Evolutionary conservation across 2,888 invertebrate genomes (phyloP), one percentile per base, ranked within the genome.

Genomic region (Agrotis exclamationis): DNA sequence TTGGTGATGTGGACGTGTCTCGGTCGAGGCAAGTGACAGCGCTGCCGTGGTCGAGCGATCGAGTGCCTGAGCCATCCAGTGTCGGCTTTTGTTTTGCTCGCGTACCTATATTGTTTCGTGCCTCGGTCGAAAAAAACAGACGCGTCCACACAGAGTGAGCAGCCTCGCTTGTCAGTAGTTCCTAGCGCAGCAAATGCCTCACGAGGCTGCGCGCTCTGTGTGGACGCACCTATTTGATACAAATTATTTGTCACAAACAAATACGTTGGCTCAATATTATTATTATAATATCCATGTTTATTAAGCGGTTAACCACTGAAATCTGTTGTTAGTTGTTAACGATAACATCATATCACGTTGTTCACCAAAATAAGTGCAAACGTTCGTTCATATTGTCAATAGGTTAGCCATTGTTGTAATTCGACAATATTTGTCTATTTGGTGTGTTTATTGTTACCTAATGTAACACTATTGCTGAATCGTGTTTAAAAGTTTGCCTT

Each of bases 321-420:
- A 51, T 45, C 22, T n/a, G 70, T 59, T 70, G 20, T 69, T 18
- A 18, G 28, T 44, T 33, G 68, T 44, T 57, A 48, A 16, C 56
- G 16, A 63, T n/a, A 39, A 9, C 39, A 39, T 45, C 5, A 33
- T 33, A n/a, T 28, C 11, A 58, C 4, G 13, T 58, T 45, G 45
- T 33, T 33, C 0, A 16, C 5, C n/a, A 22, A 33, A 51, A 59
- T 70, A 58, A n/a, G 45, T 59, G 59, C 50, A 0, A 13, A 44
- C 18, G 14, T 18, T 0, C 22, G 14, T 44, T n/a, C 0, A 44
- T 33, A 44, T 11, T 58, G 16, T 39, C 5, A 16, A 3, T 14
- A 18, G 5, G 4, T 48, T 2, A 18, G 20, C 22, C 39, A 48
- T 39, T 14, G 16, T 11, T 1, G 24, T 28, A 33, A 48, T 62